Base-by-base conservation (phyloP, 2,888 invertebrate genomes). In the Tanytarsus gracilentus region DNA sequence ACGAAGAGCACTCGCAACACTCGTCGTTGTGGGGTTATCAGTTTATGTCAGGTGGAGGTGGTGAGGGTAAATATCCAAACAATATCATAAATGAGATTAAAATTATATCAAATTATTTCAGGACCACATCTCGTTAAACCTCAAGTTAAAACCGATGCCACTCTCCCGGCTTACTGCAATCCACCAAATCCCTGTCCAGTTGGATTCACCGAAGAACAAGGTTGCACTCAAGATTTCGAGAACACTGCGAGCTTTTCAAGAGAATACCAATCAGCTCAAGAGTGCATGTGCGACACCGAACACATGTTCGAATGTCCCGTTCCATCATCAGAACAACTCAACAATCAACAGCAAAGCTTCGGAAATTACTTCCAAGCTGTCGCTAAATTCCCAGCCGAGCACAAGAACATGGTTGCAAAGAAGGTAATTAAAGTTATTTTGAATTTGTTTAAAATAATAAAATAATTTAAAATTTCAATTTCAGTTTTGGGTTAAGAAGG, bases 171-270 rank as follows among this genome's bases (percentile, higher is more conserved):
- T 18, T 99, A 99, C 75, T 99, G 99, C 73, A 96, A 97, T 73
- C 99, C 99, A 1, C 98, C 98, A 2, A 99, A 99, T 74, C 99
- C 99, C 0, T 99, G 99, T 70, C 99, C 98, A 2, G 83, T 91
- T 62, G 98, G 96, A 65, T 96, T 90, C 70, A 68, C 73, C 80
- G 92, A 83, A 66, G 84, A 86, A 49, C 88, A 94, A 74, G 90
- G 92, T 64, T 98, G 98, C 71, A 81, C 94, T 68, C 86, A 82
- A 64, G 83, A 88, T 65, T 97, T 98, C 70, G 92, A 93, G 71
- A 97, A 98, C 73, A 90, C 94, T 0, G 97, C 97, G 0, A 86
- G 89, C 0, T 97, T 92, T 75, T 96, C 96, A 70, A 85, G 96
- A 6, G 85, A 90, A 68, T 97, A 91, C 73, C 93, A 95, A 72